Evolutionary conservation across 1,140 invertebrate genomes (phyloP).

Genomic region (Phymastichus coffea): DNA sequence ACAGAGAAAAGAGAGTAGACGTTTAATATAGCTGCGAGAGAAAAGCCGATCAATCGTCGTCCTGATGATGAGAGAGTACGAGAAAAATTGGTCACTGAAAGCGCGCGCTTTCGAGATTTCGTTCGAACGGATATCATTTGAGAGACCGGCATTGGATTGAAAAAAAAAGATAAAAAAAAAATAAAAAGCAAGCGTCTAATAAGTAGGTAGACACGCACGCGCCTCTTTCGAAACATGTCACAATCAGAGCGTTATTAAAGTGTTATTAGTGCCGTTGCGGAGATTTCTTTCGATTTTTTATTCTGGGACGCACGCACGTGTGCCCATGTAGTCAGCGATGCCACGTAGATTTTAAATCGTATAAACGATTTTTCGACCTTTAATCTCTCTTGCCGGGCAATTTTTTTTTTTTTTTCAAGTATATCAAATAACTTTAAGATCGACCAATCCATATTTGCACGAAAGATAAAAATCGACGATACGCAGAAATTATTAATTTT

Average conservation of each 20-base stretch:
- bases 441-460: too few relatives aligned
- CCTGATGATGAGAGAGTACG: not conserved
- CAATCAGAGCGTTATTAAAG: slow-evolving; percentile 19
- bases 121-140: slow-evolving; percentile 11
- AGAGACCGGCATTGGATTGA: not conserved
- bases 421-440: too few relatives aligned
- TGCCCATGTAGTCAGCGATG: too few relatives aligned
- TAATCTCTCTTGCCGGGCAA: too few relatives aligned
- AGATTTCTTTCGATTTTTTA: not conserved
- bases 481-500: too few relatives aligned
- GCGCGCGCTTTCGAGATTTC: not conserved
- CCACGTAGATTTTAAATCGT: too few relatives aligned
- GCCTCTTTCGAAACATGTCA: slow-evolving; percentile 10
- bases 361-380: too few relatives aligned
- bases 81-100: not conserved
- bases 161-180: not conserved
- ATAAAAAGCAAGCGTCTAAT: slow-evolving; percentile 16
- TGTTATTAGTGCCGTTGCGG: slow-evolving; percentile 11
- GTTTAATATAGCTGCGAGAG: not conserved
- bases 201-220: not conserved
- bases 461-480: too few relatives aligned
- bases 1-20: slow-evolving; percentile 2
- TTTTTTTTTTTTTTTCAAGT: too few relatives aligned
- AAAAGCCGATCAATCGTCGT: not conserved
- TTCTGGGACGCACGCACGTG: not conserved